Conservation (phyloP, 1,140 invertebrate genomes). For the Dinoponera quadriceps region DNA sequence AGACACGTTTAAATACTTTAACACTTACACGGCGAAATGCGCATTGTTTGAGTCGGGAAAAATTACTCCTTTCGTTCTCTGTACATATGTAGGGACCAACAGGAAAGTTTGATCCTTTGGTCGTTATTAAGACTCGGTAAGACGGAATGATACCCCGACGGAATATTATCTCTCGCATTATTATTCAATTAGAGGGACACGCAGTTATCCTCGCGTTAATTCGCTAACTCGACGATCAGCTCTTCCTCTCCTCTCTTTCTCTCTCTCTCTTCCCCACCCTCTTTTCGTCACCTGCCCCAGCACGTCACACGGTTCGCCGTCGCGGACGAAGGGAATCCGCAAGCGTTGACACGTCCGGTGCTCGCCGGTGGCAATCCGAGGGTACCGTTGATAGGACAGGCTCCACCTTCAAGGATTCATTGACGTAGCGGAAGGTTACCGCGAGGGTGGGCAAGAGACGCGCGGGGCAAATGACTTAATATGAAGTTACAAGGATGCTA, state of each 20-base stretch:
- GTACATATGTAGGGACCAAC: too few relatives aligned
- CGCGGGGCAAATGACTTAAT: conserved; percentile 75
- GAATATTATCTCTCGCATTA: conserved; percentile 43
- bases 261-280: too few relatives aligned
- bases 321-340: conserved; percentile 8
- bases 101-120: too few relatives aligned
- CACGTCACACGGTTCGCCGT: conserved; percentile 8
- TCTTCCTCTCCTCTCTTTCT: background rate
- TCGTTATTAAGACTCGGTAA: too few relatives aligned
- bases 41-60: too few relatives aligned
- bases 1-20: too few relatives aligned
- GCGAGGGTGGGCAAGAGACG: conserved; percentile 37
- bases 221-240: conserved; percentile 45
- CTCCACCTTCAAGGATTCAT: conserved; percentile 63
- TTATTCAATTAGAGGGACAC: conserved; percentile 45
- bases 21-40: too few relatives aligned
- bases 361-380: background rate
- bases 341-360: conserved; percentile 39
- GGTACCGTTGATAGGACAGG: conserved; percentile 51
- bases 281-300: conserved; percentile 42
- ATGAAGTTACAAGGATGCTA: conserved; percentile 67
- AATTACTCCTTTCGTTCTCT: too few relatives aligned
- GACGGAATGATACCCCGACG: too few relatives aligned
- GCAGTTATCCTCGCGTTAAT: conserved; percentile 27
- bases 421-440: conserved; percentile 57